Evolutionary conservation across 2,888 invertebrate genomes (phyloP).

Genomic region (Leptothorax acervorum): DNA sequence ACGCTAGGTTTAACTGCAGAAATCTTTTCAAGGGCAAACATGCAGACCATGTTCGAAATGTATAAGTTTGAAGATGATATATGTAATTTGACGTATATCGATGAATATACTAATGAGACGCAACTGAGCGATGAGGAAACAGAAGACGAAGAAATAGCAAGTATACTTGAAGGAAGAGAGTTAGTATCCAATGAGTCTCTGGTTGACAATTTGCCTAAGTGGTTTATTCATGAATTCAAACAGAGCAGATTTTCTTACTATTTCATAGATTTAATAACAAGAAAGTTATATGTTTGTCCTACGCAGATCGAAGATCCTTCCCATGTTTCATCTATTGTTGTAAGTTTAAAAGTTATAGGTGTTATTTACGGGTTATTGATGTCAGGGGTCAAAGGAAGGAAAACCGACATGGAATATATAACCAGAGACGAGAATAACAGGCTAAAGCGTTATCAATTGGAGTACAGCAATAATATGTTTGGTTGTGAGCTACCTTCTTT

Average conservation of each 20-base stretch:
- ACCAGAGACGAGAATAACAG: constrained; percentile 75
- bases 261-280: constrained; percentile 90
- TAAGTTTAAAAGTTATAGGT: constrained; percentile 88
- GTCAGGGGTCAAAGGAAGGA: constrained; percentile 57
- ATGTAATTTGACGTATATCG: constrained; percentile 62
- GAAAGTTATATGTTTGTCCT: constrained; percentile 88
- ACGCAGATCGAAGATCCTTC: constrained; percentile 91
- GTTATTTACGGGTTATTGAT: constrained; percentile 87
- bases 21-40: constrained; percentile 48
- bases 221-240: constrained; percentile 89
- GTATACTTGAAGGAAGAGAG: constrained; percentile 9
- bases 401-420: constrained; percentile 78
- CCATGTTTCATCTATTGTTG: constrained; percentile 87
- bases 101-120: constrained; percentile 52
- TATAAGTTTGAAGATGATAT: constrained; percentile 77
- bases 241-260: constrained; percentile 88
- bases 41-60: constrained; percentile 50
- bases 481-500: constrained; percentile 81
- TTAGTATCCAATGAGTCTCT: constrained; percentile 28
- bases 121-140: constrained; percentile 64
- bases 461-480: constrained; percentile 60
- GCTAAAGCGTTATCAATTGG: constrained; percentile 70
- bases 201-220: constrained; percentile 80
- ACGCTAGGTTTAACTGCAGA: constrained; percentile 86
- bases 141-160: constrained; percentile 65